A percentile compares a stretch with the other conserved stretches of the same genome.
phyloP scores from a whole-genome alignment of 2,113 vertebrate genomes.

The Synchiropus splendidus region DNA sequence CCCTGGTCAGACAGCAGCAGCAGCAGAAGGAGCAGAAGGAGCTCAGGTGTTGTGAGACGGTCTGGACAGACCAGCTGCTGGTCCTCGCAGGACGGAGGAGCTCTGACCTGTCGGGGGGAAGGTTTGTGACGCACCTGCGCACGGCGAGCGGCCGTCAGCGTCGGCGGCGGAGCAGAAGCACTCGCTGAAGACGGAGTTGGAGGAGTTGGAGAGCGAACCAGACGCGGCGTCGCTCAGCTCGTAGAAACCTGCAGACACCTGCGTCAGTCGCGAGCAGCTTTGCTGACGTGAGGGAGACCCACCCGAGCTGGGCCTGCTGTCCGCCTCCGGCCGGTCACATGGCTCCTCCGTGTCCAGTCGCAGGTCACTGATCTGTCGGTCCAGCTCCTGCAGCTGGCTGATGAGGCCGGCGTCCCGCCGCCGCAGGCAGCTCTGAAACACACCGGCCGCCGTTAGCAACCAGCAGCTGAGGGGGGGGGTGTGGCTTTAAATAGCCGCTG shows the following conservation, averaged over 20 bases:
- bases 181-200: conserved; percentile 95
- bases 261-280: background rate
- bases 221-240: conserved; percentile 88
- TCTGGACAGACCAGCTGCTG: too few relatives aligned
- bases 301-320: conserved; percentile 96
- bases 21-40: background rate
- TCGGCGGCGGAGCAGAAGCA: conserved; percentile 28
- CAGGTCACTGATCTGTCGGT: conserved; percentile 88
- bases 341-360: conserved; percentile 76
- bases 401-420: conserved; percentile 82
- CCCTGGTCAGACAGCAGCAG: conserved; percentile 1
- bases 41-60: too few relatives aligned
- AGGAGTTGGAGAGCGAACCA: conserved; percentile 92
- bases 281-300: background rate
- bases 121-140: conserved; percentile 12
- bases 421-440: conserved; percentile 81
- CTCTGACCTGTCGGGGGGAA: too few relatives aligned
- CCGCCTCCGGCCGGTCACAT: conserved; percentile 77
- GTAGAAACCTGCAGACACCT: conserved; percentile 80
- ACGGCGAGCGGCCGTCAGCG: conserved; percentile 2
- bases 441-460: background rate
- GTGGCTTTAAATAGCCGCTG: background rate
- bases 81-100: too few relatives aligned
- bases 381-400: conserved; percentile 83
- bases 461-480: background rate